Percentiles rank a stretch among this genome's conserved stretches.
Evolutionary conservation across 92 coral and sea anemone genomes (phyloP).

Genomic region (Isaurus tuberculatus): DNA sequence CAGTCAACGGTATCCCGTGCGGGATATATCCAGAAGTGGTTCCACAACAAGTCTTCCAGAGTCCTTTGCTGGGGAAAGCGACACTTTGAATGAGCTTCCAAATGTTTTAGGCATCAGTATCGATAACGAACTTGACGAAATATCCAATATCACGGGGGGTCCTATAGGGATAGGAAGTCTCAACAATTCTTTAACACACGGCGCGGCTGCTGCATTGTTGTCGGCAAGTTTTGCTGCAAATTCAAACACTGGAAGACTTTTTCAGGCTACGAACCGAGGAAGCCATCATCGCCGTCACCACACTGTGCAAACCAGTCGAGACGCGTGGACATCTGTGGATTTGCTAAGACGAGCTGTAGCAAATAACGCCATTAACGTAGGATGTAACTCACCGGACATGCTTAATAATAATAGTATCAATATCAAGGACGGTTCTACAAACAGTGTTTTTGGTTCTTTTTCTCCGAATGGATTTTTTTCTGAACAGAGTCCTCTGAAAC

Average conservation of each 20-base stretch:
- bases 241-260: slow-evolving; percentile 65
- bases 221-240: slow-evolving; percentile 71
- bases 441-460: slow-evolving; percentile 71
- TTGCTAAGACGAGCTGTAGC: slow-evolving; percentile 89
- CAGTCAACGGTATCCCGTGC: slow-evolving; percentile 78
- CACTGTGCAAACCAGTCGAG: slow-evolving; percentile 88
- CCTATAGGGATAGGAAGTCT: slow-evolving; percentile 47
- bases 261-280: slow-evolving; percentile 61
- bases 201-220: slow-evolving; percentile 68
- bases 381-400: slow-evolving; percentile 88
- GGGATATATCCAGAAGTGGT: slow-evolving; percentile 52
- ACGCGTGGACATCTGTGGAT: slow-evolving; percentile 92
- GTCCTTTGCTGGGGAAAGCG: slow-evolving; percentile 41
- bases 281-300: slow-evolving; percentile 94
- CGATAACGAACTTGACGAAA: slow-evolving; percentile 40
- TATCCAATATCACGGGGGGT: slow-evolving; percentile 22
- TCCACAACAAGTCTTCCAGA: slow-evolving; percentile 50
- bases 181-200: slow-evolving; percentile 67
- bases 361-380: slow-evolving; percentile 74
- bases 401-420: slow-evolving; percentile 92
- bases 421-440: slow-evolving; percentile 74
- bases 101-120: slow-evolving; percentile 7
- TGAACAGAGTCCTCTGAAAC: slow-evolving; percentile 75
- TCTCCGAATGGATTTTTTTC: slow-evolving; percentile 87
- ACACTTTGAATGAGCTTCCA: slow-evolving; percentile 47